Conservation (phyloP, 2,888 invertebrate genomes). For the Calameuta idolon region DNA sequence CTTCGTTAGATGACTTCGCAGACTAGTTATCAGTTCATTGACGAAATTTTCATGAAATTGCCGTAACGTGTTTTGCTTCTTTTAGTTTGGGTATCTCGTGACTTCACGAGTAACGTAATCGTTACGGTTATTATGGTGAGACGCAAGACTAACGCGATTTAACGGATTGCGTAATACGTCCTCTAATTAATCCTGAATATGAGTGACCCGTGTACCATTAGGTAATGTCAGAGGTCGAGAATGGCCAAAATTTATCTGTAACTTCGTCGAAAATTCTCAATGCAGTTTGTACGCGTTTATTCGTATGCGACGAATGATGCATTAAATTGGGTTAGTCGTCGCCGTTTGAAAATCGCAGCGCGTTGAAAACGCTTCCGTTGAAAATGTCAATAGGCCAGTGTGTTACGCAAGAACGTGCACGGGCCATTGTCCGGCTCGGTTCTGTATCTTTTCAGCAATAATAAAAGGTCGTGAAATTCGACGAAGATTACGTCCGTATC, state of each 20-base stretch:
- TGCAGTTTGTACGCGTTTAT: too few species aligned
- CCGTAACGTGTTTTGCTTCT: not conserved
- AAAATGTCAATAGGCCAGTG: slow-evolving; percentile 11
- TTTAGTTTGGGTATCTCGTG: not conserved
- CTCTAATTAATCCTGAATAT: not conserved
- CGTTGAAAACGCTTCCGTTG: not conserved
- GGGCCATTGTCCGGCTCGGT: not conserved
- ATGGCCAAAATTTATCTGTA: not conserved
- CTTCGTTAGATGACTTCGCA: not conserved
- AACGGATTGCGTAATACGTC: not conserved
- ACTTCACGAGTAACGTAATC: not conserved
- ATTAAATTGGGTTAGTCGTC: not conserved
- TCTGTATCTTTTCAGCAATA: not conserved
- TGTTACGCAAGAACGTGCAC: not conserved
- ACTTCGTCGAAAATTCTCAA: not conserved
- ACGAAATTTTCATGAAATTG: not conserved
- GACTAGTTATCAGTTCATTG: not conserved
- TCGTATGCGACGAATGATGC: not conserved
- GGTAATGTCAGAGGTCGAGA: not conserved
- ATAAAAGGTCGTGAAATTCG: not conserved
- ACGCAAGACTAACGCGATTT: not conserved
- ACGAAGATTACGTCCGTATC: not conserved
- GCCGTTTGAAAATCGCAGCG: not conserved
- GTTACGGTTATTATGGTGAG: not conserved
- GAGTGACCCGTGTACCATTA: not conserved